A percentile compares a stretch with the other conserved stretches of the same genome.
phyloP scores from a whole-genome alignment of 1,140 invertebrate species.

The Brachionus plicatilis region DNA sequence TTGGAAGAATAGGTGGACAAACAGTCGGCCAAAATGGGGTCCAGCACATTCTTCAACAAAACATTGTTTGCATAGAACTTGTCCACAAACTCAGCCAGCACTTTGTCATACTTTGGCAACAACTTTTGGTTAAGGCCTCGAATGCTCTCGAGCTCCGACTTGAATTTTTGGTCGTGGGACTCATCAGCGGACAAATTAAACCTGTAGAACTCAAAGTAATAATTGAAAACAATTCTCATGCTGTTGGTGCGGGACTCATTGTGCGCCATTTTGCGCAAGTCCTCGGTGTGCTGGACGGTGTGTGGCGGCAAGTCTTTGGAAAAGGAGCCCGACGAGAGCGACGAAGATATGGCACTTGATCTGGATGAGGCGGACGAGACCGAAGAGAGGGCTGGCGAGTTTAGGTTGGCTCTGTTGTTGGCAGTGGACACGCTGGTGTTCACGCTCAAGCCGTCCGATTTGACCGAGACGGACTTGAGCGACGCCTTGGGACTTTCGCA shows the following conservation, averaged over 20 bases:
- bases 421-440: background rate
- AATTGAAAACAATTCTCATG: slow-evolving; percentile 3
- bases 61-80: background rate
- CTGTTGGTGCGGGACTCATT: background rate
- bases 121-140: background rate
- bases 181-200: background rate
- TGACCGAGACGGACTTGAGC: background rate
- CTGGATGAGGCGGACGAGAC: slow-evolving; percentile 5
- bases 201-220: slow-evolving; percentile 23
- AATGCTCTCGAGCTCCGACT: background rate
- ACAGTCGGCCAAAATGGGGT: background rate
- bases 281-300: background rate
- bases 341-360: background rate
- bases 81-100: background rate
- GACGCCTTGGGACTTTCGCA: background rate
- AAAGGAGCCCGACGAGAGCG: slow-evolving; percentile 5
- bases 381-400: background rate
- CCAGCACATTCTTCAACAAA: background rate
- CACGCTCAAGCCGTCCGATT: background rate
- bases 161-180: background rate
- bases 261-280: background rate
- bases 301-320: background rate
- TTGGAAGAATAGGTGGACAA: background rate
- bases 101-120: background rate
- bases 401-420: background rate